Evolutionary conservation across 2,113 vertebrate genomes (phyloP).

Genomic region (Psettodes erumei): DNA sequence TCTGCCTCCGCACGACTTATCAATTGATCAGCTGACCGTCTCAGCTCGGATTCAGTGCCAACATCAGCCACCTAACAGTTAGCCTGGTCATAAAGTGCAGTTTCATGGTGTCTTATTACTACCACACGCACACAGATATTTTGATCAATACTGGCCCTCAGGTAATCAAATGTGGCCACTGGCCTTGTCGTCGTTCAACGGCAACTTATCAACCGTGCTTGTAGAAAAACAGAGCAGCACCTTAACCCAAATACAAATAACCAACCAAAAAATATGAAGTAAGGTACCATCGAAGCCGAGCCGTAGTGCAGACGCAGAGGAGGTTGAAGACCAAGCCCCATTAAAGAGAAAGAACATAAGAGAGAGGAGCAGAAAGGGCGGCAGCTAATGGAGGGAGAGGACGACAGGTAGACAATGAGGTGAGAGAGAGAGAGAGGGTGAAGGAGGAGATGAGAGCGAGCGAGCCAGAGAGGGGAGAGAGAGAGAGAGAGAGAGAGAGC

Average conservation of each 20-base stretch:
- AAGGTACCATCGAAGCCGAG: too few relatives aligned
- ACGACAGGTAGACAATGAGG: background rate
- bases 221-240: too few relatives aligned
- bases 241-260: too few relatives aligned
- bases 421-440: conserved; percentile 2
- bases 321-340: background rate
- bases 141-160: too few relatives aligned
- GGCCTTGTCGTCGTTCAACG: too few relatives aligned
- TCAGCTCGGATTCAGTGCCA: background rate
- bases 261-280: too few relatives aligned
- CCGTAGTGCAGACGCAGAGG: background rate
- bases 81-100: too few relatives aligned
- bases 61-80: background rate
- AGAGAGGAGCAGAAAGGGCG: conserved; percentile 2
- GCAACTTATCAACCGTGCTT: too few relatives aligned
- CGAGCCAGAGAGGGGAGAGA: background rate
- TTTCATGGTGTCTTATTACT: too few relatives aligned
- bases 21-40: background rate
- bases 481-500: conserved; percentile 4
- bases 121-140: too few relatives aligned
- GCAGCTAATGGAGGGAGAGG: background rate
- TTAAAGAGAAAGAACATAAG: background rate
- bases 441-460: background rate
- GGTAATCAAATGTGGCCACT: too few relatives aligned
- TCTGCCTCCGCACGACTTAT: too few relatives aligned